These are phyloP conservation scores for Laterallus jamaicensis DNA, from an alignment of 2,113 vertebrate species.

Conservation along the genomic window DNA sequence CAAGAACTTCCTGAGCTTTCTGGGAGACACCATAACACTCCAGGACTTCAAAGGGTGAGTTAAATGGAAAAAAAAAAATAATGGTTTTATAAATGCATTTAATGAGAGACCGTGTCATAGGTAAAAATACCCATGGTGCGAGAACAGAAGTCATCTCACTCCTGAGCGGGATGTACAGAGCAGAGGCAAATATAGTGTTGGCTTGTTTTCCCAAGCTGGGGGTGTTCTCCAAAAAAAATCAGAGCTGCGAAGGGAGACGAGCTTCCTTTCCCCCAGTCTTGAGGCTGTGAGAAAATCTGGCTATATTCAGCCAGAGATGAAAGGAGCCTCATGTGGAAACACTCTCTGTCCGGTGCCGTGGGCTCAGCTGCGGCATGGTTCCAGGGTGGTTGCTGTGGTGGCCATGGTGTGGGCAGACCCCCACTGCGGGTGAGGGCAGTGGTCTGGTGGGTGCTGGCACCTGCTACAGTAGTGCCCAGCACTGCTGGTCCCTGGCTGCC, in stretches of 20 bases:
- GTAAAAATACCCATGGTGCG: not conserved
- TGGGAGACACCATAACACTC: constrained; percentile 90
- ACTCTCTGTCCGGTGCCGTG: rapidly evolving
- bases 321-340: not conserved
- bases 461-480: rapidly evolving
- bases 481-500: rapidly evolving
- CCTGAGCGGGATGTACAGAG: constrained; percentile 25
- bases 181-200: constrained; percentile 53
- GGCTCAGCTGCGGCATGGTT: rapidly evolving
- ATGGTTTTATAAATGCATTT: not conserved
- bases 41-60: constrained; percentile 94
- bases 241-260: constrained; percentile 15
- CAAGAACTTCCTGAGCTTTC: constrained; percentile 85
- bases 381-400: too few relatives aligned
- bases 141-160: constrained; percentile 44
- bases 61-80: not conserved
- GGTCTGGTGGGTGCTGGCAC: not conserved
- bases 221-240: not conserved
- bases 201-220: constrained; percentile 24
- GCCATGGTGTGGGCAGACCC: not conserved
- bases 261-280: not conserved
- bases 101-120: not conserved
- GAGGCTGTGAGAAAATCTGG: not conserved
- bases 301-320: not conserved
- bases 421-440: rapidly evolving